phyloP scores from a whole-genome alignment of 2,113 vertebrate genomes.

The Rhineura floridana region DNA sequence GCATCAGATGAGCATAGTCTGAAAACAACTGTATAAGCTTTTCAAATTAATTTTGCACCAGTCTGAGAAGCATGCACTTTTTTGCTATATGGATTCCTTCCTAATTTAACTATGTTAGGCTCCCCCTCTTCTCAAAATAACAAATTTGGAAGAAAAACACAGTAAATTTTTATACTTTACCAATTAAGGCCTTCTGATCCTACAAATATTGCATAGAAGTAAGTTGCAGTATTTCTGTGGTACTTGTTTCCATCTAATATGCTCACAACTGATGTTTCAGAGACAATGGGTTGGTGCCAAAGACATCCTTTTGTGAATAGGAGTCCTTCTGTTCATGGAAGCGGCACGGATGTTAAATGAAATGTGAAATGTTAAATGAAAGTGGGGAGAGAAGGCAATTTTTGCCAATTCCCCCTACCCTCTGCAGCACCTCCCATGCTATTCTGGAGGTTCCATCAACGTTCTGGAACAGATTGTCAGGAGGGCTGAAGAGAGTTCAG shows the following conservation, averaged over 20 bases:
- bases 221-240: background rate
- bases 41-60: background rate
- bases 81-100: background rate
- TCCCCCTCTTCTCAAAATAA: background rate
- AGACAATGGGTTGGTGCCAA: background rate
- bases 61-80: background rate
- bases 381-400: no score
- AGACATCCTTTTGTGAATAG: no score
- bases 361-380: no score
- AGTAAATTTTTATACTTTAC: background rate
- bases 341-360: background rate
- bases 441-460: no score
- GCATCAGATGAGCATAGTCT: background rate
- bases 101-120: background rate
- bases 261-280: background rate
- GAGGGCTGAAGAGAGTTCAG: no score
- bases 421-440: no score
- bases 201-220: background rate
- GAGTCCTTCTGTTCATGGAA: background rate
- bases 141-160: background rate
- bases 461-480: no score
- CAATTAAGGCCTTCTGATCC: no score
- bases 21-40: background rate
- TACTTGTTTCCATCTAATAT: background rate
- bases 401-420: no score